Base-by-base conservation (phyloP, 2,113 vertebrate species). In the Centropus unirufus region DNA sequence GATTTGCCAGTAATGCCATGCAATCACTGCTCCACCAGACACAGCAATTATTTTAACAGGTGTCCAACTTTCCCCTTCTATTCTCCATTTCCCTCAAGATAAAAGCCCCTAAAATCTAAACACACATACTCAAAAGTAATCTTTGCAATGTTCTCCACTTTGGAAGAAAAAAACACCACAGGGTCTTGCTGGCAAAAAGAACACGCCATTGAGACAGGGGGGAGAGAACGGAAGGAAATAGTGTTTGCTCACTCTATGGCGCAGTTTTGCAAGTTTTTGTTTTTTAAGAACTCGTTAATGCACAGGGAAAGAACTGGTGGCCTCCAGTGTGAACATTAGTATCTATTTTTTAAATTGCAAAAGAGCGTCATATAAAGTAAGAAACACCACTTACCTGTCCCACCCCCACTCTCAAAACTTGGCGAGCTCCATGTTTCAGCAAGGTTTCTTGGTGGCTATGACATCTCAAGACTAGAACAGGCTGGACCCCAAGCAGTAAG, bases 211-310 rank as follows among this genome's bases (percentile, higher is more conserved):
- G 55, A 90, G 90, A 86, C 47, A 73, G 32, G 32, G 70, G 82
- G 72, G 49, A 73, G 51, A 88, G 86, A 86, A 93, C 11, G 8
- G 39, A 83, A 68, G 52, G 79, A 88, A 88, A 91, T 11, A 59
- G 92, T 95, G 95, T 96, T 96, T 95, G 79, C 95, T 97, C 87
- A 95, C 94, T 97, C 93, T 94, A 95, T 92, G 94, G 94, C 79
- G 85, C 96, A 96, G 90, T 97, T 96, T 96, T 96, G 95, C 96
- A 96, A 95, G 72, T 75, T 95, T 89, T 89, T 75, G 6, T 5
- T 64, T 80, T 57, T 88, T 42, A 94, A 40, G 3, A 87, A 93
- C 91, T 85, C 76, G 14, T 92, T 76, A 76, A 85, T 30, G 81
- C 34, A 75, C 61, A 94, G 67, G 82, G 72, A 86, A 93, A 83